phyloP scores from a whole-genome alignment of 2,113 vertebrate species.

The Marcusenius ussheri region DNA sequence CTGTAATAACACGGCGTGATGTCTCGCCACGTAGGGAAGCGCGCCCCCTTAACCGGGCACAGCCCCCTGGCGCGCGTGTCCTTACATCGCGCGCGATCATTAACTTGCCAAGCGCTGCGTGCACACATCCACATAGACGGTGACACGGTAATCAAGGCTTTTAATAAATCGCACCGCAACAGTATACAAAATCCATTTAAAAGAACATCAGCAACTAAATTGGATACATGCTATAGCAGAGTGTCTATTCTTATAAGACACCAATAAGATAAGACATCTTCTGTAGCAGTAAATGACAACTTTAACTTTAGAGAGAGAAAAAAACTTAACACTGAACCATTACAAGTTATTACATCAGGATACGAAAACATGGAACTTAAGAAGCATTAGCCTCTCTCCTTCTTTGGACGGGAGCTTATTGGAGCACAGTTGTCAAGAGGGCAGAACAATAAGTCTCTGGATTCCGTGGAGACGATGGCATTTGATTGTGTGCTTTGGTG shows the following conservation, averaged over 20 bases:
- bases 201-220: neutral
- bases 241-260: neutral
- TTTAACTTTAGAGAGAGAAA: neutral
- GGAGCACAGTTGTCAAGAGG: conserved; percentile 16
- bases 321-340: neutral
- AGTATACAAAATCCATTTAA: neutral
- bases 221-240: neutral
- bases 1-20: conserved; percentile 68
- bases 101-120: neutral
- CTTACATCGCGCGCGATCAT: neutral
- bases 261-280: neutral
- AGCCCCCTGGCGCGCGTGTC: conserved; percentile 23
- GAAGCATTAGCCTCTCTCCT: conserved; percentile 24
- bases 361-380: conserved; percentile 16
- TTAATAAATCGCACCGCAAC: conserved; percentile 56
- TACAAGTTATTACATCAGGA: conserved; percentile 17
- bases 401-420: conserved; percentile 40
- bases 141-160: conserved; percentile 54
- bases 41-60: conserved; percentile 44
- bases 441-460: conserved; percentile 33
- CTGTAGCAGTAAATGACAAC: neutral
- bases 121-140: neutral
- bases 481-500: conserved; percentile 53
- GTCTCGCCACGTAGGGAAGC: conserved; percentile 36
- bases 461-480: conserved; percentile 45